Percentiles rank a stretch among this genome's conserved stretches.
phyloP scores from a whole-genome alignment of 2,888 invertebrate genomes.

The Xestobium rufovillosum region DNA sequence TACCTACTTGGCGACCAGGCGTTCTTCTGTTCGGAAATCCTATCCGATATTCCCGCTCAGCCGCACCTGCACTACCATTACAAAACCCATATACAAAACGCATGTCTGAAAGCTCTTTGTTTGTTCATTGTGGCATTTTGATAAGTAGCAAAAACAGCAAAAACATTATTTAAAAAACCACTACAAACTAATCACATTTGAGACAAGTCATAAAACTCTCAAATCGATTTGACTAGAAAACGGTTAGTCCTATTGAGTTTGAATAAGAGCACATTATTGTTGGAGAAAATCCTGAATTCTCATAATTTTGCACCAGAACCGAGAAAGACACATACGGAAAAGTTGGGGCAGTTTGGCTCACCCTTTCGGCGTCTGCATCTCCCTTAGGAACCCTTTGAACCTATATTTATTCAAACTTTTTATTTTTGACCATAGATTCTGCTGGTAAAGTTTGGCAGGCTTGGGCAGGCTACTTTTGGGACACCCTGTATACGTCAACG shows the following conservation, averaged over 20 bases:
- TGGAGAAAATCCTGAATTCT: not conserved
- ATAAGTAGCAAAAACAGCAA: no score
- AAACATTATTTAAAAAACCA: not conserved
- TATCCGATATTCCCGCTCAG: not conserved
- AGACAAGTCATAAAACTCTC: no score
- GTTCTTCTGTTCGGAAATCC: conserved; percentile 2
- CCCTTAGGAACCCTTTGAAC: no score
- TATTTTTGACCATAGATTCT: conserved; percentile 1
- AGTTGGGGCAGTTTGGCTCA: not conserved
- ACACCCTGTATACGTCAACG: conserved; percentile 1
- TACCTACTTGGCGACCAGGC: conserved; percentile 1
- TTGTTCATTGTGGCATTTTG: not conserved
- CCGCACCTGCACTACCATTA: conserved; percentile 1
- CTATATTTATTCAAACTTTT: no score
- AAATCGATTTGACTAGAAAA: not conserved
- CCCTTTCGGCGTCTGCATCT: not conserved
- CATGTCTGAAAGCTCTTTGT: conserved; percentile 1
- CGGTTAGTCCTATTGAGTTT: not conserved
- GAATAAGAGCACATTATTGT: not conserved
- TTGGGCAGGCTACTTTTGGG: conserved; percentile 3
- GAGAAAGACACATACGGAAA: not conserved
- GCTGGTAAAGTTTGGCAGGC: conserved; percentile 1
- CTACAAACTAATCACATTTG: not conserved
- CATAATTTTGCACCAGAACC: not conserved
- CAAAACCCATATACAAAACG: conserved; percentile 2